Base-by-base conservation (phyloP, 1,140 invertebrate species). In the Aphelinus atriplicis region DNA sequence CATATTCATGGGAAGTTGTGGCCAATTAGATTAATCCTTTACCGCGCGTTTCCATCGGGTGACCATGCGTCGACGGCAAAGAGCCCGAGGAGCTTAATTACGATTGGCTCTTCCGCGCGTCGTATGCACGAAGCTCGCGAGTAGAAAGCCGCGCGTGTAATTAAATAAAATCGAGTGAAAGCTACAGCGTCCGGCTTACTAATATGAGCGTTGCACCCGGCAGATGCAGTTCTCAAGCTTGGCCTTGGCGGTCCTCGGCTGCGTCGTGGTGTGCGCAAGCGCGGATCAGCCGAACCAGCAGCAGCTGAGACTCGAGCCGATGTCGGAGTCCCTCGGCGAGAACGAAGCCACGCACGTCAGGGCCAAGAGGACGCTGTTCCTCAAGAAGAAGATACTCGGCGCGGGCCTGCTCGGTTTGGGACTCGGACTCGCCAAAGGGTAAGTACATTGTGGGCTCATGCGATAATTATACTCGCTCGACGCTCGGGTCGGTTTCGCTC, bases 351-450 rank as follows among this genome's bases (percentile, higher is more conserved):
- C 65, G 57, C 78, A 78, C 60, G 75, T 70, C 51, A 80, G 80
- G 50, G 79, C 70, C 7, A 87, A 87, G 43, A 75, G 85, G 48
- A 87, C 86, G 7, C 43, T 87, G 1, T 81, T 86, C 9, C 72
- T 87, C 45, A 86, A 86, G 71, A 72, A 72, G 53, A 87, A 87
- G 55, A 84, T 86, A 2, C 75, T 86, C 6, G 84, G 85, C 0
- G 86, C 85, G 43, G 86, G 86, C 46, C 79, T 87, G 9, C 71
- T 86, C 4, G 86, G 86, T 7, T 84, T 87, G 45, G 86, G 86
- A 10, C 79, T 87, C 9, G 86, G 86, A 0, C 62, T 82, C 45
- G 81, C 79, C 1, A 86, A 86, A 77, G 86, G 86, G 86, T 87
- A 61, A 80, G 77, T 73, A 10, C 10, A 68, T 62, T 45, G 43